Conservation (phyloP, 2,113 vertebrate species). For the Apaloderma vittatum region DNA sequence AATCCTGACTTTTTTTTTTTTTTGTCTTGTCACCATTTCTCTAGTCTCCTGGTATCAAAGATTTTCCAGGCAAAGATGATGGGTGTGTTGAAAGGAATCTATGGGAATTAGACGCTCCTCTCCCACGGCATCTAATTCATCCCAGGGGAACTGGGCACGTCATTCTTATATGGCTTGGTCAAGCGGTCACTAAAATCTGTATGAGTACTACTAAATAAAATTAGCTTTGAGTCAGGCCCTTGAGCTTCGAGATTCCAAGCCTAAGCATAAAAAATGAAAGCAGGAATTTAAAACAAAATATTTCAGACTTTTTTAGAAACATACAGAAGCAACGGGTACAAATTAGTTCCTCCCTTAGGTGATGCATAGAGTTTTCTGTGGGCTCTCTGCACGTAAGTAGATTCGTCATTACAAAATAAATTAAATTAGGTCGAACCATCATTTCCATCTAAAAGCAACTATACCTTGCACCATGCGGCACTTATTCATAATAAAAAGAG, state of each 20-base stretch:
- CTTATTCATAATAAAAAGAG: constrained; percentile 73
- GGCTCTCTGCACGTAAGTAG: constrained; percentile 51
- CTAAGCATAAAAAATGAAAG: constrained; percentile 36
- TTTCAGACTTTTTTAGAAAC: constrained; percentile 23
- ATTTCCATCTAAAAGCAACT: constrained; percentile 62
- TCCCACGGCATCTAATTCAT: constrained; percentile 50
- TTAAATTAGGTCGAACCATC: constrained; percentile 53
- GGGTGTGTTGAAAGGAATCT: neutral
- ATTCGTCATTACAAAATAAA: constrained; percentile 62
- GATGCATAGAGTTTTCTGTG: constrained; percentile 60
- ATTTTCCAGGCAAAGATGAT: neutral
- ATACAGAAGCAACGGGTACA: constrained; percentile 53
- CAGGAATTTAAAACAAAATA: neutral
- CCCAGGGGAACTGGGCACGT: neutral
- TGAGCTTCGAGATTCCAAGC: constrained; percentile 42
- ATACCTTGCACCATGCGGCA: constrained; percentile 66
- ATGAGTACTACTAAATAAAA: neutral
- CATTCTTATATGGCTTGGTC: constrained; percentile 41
- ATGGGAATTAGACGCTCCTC: constrained; percentile 52
- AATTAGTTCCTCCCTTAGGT: neutral
- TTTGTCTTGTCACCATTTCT: neutral
- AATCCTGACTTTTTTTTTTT: neutral
- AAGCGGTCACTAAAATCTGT: neutral
- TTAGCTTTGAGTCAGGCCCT: constrained; percentile 29
- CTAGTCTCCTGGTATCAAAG: neutral